Evolutionary conservation across 2,888 invertebrate genomes (phyloP).

Genomic region (Euclidia mi): DNA sequence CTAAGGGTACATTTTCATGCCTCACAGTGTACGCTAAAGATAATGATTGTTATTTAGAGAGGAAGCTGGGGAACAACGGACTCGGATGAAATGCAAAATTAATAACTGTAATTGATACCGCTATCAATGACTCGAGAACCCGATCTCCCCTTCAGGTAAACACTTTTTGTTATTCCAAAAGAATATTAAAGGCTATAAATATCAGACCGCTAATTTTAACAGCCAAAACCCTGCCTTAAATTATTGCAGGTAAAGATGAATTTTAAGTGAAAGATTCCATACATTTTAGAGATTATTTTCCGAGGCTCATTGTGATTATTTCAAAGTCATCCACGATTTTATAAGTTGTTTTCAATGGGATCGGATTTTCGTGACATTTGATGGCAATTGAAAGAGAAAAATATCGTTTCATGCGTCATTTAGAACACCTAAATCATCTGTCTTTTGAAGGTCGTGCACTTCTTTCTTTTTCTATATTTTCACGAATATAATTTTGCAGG

Average conservation of each 20-base stretch:
- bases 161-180: conserved; percentile 50
- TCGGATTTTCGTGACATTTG: conserved; percentile 46
- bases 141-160: conserved; percentile 47
- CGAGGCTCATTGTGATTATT: conserved; percentile 44
- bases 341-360: conserved; percentile 52
- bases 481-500: too few relatives aligned
- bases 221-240: conserved; percentile 26
- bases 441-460: neutral
- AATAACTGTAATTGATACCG: conserved; percentile 59
- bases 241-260: neutral
- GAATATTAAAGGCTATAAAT: conserved; percentile 39
- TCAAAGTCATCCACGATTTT: conserved; percentile 55
- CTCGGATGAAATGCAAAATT: conserved; percentile 53
- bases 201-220: neutral
- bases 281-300: conserved; percentile 34
- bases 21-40: conserved; percentile 17
- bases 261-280: conserved; percentile 10
- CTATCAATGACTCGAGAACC: conserved; percentile 39
- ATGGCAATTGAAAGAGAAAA: conserved; percentile 28
- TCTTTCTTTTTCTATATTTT: too few relatives aligned
- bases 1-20: conserved; percentile 20
- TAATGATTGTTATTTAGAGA: conserved; percentile 39
- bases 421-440: conserved; percentile 11
- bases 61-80: conserved; percentile 28
- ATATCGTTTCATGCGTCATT: conserved; percentile 20